Evolutionary conservation across 2,888 invertebrate species (phyloP).

Genomic region (Pyralis farinalis): DNA sequence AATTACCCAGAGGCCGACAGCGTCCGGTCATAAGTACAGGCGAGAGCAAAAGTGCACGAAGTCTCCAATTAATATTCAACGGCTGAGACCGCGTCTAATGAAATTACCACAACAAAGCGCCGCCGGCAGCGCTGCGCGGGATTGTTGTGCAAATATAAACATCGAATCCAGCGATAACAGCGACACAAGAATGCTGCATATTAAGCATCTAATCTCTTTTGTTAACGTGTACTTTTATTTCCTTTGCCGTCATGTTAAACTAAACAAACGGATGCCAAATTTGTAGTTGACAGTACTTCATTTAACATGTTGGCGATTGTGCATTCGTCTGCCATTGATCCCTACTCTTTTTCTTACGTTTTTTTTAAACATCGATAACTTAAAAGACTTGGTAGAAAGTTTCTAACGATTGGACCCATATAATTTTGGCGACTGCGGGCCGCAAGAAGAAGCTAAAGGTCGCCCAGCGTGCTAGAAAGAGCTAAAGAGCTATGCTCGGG

Average conservation of each 20-base stretch:
- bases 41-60: conserved; percentile 4
- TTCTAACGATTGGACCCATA: no score
- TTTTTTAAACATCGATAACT: no score
- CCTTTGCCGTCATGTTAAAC: neutral
- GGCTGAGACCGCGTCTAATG: conserved; percentile 60
- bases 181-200: conserved; percentile 23
- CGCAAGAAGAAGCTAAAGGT: no score
- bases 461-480: no score
- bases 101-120: conserved; percentile 76
- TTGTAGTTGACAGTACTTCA: neutral
- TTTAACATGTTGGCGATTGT: no score
- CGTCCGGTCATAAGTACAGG: conserved; percentile 3
- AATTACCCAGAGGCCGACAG: neutral
- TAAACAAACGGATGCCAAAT: neutral
- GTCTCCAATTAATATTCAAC: conserved; percentile 66
- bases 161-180: conserved; percentile 63
- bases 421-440: no score
- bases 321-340: no score
- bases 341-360: no score
- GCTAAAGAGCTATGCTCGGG: no score
- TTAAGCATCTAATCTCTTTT: conserved; percentile 31
- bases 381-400: no score
- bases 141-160: conserved; percentile 72
- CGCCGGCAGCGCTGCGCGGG: conserved; percentile 42
- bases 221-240: conserved; percentile 22